A percentile compares a stretch with the other conserved stretches of the same genome.
Evolutionary conservation across 2,888 invertebrate species (phyloP).

Genomic region (Volucella inanis): DNA sequence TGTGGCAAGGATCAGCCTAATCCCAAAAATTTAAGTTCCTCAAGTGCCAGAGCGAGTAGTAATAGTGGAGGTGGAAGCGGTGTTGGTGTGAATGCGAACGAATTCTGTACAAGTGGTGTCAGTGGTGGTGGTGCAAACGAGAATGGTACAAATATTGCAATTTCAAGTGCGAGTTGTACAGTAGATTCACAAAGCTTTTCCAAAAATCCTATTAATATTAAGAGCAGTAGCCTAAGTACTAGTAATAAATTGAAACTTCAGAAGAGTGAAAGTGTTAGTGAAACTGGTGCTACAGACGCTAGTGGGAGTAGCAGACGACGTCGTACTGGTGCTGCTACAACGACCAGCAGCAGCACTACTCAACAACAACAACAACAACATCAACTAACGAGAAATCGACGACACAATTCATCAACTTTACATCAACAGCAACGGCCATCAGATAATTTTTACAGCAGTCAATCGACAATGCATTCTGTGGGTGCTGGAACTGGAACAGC

Average conservation of each 20-base stretch:
- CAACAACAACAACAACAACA: slow-evolving; percentile 42
- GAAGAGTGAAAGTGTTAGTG: slow-evolving; percentile 64
- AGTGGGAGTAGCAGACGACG: slow-evolving; percentile 45
- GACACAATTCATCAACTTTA: slow-evolving; percentile 56
- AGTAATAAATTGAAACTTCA: slow-evolving; percentile 67
- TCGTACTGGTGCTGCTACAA: slow-evolving; percentile 45
- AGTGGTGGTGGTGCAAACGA: slow-evolving; percentile 39
- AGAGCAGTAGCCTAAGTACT: slow-evolving; percentile 73
- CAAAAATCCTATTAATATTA: slow-evolving; percentile 73
- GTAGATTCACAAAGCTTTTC: slow-evolving; percentile 51
- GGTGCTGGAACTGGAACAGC: slow-evolving; percentile 47
- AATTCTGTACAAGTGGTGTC: slow-evolving; percentile 9
- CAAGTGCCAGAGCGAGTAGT: slow-evolving; percentile 68
- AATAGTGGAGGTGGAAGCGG: slow-evolving; percentile 42
- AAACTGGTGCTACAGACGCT: slow-evolving; percentile 45
- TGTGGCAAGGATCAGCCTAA: slow-evolving; percentile 71
- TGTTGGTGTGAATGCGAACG: slow-evolving; percentile 27
- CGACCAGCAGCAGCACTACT: slow-evolving; percentile 31
- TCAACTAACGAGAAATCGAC: slow-evolving; percentile 50
- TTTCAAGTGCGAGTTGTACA: slow-evolving; percentile 58
- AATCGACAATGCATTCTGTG: slow-evolving; percentile 75
- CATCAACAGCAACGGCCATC: slow-evolving; percentile 73
- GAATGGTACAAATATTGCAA: slow-evolving; percentile 58
- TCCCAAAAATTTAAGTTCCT: slow-evolving; percentile 75
- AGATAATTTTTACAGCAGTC: slow-evolving; percentile 75